Evolutionary conservation across 2,888 invertebrate species (phyloP).

Genomic region (Cosmorhoe ocellata): DNA sequence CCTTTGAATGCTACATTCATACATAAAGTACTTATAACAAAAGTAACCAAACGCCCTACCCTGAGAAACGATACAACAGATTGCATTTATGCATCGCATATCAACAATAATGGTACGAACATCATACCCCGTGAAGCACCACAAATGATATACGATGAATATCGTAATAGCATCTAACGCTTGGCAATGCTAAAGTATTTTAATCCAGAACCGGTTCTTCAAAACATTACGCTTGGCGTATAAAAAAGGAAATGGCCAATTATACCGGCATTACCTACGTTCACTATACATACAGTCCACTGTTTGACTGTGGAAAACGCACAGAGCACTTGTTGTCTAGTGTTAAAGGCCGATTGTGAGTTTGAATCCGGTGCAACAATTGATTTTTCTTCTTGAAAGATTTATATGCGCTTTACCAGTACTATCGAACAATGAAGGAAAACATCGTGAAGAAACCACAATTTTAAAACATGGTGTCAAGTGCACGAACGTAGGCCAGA

Average conservation of each 20-base stretch:
- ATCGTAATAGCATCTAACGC: not conserved
- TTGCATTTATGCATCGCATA: not conserved
- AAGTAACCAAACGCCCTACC: not conserved
- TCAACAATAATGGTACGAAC: not conserved
- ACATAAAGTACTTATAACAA: too few species aligned
- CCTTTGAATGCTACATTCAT: too few species aligned
- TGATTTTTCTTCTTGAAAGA: too few species aligned
- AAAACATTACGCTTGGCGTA: conserved; percentile 32
- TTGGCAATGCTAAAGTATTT: conserved; percentile 27
- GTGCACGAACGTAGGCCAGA: too few species aligned
- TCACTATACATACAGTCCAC: conserved; percentile 5
- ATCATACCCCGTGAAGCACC: conserved; percentile 6
- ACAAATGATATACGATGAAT: not conserved
- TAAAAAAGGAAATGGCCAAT: conserved; percentile 52
- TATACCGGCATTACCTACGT: conserved; percentile 37
- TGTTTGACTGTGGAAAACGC: too few species aligned
- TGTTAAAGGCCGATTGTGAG: too few species aligned
- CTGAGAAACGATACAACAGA: not conserved
- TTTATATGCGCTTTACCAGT: too few species aligned
- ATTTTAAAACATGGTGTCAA: too few species aligned
- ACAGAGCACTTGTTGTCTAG: too few species aligned
- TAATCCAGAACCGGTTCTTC: conserved; percentile 44
- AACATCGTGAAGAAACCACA: too few species aligned
- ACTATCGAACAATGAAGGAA: too few species aligned
- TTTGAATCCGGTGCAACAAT: too few species aligned